Evolutionary conservation across 2,113 vertebrate genomes (phyloP).

Genomic region (Seriola rivoliana): DNA sequence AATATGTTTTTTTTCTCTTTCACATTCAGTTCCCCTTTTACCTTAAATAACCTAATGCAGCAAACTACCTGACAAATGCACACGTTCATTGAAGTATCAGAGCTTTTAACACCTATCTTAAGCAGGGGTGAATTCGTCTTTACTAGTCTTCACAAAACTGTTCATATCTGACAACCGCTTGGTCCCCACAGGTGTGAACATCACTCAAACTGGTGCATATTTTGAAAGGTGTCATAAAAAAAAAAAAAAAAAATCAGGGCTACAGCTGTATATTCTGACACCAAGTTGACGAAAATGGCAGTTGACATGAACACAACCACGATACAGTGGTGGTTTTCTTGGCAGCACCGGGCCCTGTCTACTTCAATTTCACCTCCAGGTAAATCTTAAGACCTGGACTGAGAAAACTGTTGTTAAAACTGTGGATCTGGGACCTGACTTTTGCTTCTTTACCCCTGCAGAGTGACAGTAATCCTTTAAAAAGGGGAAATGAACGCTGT

Average conservation of each 20-base stretch:
- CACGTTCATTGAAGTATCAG: neutral
- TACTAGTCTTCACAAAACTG: neutral
- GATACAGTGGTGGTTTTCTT: slow-evolving; percentile 42
- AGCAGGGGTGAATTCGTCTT: neutral
- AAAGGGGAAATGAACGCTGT: slow-evolving; percentile 35
- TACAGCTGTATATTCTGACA: slow-evolving; percentile 12
- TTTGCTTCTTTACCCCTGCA: slow-evolving; percentile 36
- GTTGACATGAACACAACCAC: slow-evolving; percentile 44
- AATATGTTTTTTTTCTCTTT: slow-evolving; percentile 29
- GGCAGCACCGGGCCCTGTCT: slow-evolving; percentile 45
- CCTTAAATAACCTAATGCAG: slow-evolving; percentile 47
- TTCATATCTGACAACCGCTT: neutral
- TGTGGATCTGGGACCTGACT: slow-evolving; percentile 32
- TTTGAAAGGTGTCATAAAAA: slow-evolving; percentile 28
- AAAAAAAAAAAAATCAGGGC: neutral
- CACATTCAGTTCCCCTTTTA: slow-evolving; percentile 42
- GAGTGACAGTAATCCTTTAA: slow-evolving; percentile 49
- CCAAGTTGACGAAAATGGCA: slow-evolving; percentile 36
- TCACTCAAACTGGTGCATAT: neutral
- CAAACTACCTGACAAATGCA: neutral
- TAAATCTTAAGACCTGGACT: slow-evolving; percentile 33
- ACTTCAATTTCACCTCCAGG: slow-evolving; percentile 56
- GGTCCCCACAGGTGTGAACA: slow-evolving; percentile 4
- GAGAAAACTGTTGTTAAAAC: slow-evolving; percentile 38
- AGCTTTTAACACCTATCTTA: neutral